Evolutionary conservation across 2,113 vertebrate genomes (phyloP).

Genomic region (Condylura cristata): DNA sequence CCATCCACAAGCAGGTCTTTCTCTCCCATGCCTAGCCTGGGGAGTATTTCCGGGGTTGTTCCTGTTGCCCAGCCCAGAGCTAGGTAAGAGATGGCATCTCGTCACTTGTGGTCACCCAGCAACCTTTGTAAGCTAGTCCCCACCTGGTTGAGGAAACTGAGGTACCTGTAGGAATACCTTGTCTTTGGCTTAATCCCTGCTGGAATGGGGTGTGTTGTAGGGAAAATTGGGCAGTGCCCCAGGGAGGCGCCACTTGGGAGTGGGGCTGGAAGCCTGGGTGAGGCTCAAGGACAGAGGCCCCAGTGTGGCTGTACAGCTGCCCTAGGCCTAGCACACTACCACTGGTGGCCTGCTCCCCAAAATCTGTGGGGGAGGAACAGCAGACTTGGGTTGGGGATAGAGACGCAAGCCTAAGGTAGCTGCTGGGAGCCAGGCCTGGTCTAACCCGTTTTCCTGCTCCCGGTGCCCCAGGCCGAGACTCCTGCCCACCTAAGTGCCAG

Average conservation of each 20-base stretch:
- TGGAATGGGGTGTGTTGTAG: neutral
- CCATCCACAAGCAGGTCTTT: neutral
- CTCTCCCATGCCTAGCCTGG: neutral
- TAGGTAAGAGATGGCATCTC: neutral
- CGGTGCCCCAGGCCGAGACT: slow-evolving; percentile 63
- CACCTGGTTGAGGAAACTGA: neutral
- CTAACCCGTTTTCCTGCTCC: slow-evolving; percentile 80
- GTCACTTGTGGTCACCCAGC: neutral
- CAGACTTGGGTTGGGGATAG: neutral
- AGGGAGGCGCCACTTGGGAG: slow-evolving; percentile 3
- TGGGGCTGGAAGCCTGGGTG: neutral
- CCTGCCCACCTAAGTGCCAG: slow-evolving; percentile 79
- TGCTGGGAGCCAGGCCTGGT: slow-evolving; percentile 69
- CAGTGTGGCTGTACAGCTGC: neutral
- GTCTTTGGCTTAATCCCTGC: neutral
- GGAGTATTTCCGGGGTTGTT: neutral
- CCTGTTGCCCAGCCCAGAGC: neutral
- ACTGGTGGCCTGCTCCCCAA: slow-evolving; percentile 22
- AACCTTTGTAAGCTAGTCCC: neutral
- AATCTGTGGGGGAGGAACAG: neutral
- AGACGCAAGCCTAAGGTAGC: slow-evolving; percentile 47
- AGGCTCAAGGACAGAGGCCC: slow-evolving; percentile 3
- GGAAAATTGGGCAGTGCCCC: neutral
- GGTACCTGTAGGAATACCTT: neutral
- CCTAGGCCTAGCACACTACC: neutral